A percentile compares a stretch with the other conserved stretches of the same genome.
These are phyloP conservation scores for Actenoides hombroni DNA, from an alignment of 2,113 vertebrate genomes.

Conservation along the genomic window DNA sequence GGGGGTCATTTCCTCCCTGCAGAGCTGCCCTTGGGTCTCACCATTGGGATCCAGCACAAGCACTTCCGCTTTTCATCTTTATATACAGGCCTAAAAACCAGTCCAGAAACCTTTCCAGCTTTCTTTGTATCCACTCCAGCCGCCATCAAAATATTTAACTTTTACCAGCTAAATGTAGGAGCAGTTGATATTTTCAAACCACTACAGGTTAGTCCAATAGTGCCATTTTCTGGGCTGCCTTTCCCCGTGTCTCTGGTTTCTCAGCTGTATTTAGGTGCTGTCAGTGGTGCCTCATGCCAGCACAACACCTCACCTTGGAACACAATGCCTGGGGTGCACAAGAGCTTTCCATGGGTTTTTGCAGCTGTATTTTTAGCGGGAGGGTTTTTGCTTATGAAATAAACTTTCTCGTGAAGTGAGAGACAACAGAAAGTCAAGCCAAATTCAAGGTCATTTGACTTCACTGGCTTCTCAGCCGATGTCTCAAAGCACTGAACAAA, in stretches of 20 bases:
- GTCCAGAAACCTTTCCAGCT: neutral
- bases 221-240: neutral
- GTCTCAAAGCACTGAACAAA: neutral
- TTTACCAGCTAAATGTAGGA: neutral
- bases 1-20: neutral
- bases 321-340: neutral
- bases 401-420: constrained; percentile 37
- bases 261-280: constrained; percentile 29
- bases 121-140: neutral
- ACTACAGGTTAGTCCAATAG: fast-evolving
- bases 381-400: constrained; percentile 69
- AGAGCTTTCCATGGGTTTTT: neutral
- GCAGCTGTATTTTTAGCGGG: constrained; percentile 73
- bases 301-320: neutral
- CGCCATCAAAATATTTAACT: neutral
- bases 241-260: neutral
- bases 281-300: neutral
- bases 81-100: neutral
- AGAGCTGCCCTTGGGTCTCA: neutral
- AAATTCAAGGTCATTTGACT: constrained; percentile 1
- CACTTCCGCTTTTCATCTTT: neutral
- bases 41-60: fast-evolving
- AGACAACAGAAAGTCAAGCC: neutral
- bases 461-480: neutral
- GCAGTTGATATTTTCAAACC: neutral